Base-by-base conservation (phyloP, 2,113 vertebrate species). In the Oncorhynchus masou region DNA sequence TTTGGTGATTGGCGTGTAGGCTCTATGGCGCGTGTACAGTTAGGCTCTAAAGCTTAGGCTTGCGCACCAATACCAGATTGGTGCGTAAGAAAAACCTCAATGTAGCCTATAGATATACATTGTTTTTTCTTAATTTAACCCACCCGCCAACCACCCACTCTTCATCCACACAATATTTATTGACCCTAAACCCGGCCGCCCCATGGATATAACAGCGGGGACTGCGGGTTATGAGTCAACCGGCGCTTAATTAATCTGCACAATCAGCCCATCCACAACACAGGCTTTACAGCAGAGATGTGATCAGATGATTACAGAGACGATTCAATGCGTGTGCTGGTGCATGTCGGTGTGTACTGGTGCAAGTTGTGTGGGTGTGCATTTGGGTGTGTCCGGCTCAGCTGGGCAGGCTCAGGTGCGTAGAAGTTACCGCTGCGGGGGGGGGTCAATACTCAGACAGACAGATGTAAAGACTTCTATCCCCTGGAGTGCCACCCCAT, bases 331-430 rank as follows among this genome's bases (percentile, higher is more conserved):
- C 2, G 11, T 51, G n/a, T 51, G 34, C 19, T 15, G 3, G 68
- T 9, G 34, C 6, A 27, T 69, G 34, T 45, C 29, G 19, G 8
- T 54, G 51, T 54, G 51, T 16, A 54, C 51, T 54, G 51, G 16
- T 54, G 51, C 16, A 19, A 54, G 51, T 54, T 19, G 19, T 34
- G 29, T 8, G 19, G 3, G 67, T 34, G 13, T 68, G 60, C 60
- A 22, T 60, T 13, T 49, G 73, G 22, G 51, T 48, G 64, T 51
- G 25, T 65, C 25, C 62, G 77, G 73, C 20, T 49, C 74, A 70
- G 29, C 34, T 66, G 64, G 75, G 73, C 57, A 62, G 68, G 62
- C 74, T 2, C 76, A 76, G 79, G 16, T 51, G 65, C 60, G 48
- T 51, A 5, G 48, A 19, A 19, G 25, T 27, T 68, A 29, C 66